phyloP scores from a whole-genome alignment of 1,140 invertebrate species.

The Drosophila setifemur region DNA sequence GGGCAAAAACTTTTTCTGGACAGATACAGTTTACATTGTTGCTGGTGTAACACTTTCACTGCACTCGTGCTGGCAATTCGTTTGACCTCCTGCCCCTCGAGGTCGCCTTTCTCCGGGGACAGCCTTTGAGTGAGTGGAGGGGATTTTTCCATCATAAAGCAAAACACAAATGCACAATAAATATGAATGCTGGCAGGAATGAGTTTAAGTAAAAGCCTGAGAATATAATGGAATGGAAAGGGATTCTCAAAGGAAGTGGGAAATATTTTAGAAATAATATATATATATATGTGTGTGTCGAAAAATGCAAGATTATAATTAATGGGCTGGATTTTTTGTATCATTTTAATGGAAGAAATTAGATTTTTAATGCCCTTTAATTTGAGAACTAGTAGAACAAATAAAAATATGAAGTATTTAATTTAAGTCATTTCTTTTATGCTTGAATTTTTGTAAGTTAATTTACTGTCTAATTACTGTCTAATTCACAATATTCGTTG shows the following conservation, averaged over 20 bases:
- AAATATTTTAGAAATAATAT: conserved; percentile 2
- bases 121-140: conserved; percentile 59
- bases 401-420: too few species aligned
- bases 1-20: conserved; percentile 49
- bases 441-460: too few species aligned
- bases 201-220: conserved; percentile 39
- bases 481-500: too few species aligned
- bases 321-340: conserved; percentile 42
- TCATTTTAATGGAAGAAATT: conserved; percentile 1
- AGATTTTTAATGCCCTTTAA: conserved; percentile 3
- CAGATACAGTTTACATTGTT: conserved; percentile 46
- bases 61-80: conserved; percentile 28
- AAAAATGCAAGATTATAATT: conserved; percentile 53
- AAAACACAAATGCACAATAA: conserved; percentile 63
- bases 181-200: conserved; percentile 53
- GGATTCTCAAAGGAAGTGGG: conserved; percentile 28
- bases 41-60: conserved; percentile 54
- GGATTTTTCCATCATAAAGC: conserved; percentile 71
- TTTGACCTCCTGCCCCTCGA: conserved; percentile 12
- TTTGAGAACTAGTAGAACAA: too few species aligned
- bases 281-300: conserved; percentile 20
- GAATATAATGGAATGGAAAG: conserved; percentile 54
- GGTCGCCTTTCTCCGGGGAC: conserved; percentile 21
- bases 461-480: too few species aligned
- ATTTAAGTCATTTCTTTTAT: too few species aligned